Base-by-base conservation (phyloP, 2,888 invertebrate species). In the Crossocerus cetratus region DNA sequence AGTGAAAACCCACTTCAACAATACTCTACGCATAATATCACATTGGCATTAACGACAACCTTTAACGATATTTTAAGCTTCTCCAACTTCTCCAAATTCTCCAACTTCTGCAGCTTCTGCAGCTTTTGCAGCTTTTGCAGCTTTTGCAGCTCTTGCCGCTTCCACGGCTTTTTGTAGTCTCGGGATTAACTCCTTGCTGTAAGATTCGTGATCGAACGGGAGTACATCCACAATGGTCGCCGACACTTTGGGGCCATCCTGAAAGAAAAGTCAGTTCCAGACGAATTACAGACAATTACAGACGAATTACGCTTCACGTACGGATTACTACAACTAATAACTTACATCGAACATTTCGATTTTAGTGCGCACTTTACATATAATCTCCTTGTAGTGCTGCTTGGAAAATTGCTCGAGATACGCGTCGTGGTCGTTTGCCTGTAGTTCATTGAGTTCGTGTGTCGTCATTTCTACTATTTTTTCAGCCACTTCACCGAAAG, bases 341-440 rank as follows among this genome's bases (percentile, higher is more conserved):
- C 94, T 93, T 91, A 97, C 98, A 89, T 97, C 98, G 89, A 95
- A 99, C 11, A 93, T 95, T 91, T 99, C 99, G 91, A 96, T 93
- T 91, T 97, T 98, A 43, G 96, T 94, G 69, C 98, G 92, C 82
- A 98, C 92, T 89, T 95, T 96, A 88, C 98, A 96, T 42, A 96
- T 92, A 86, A 93, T 97, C 0, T 94, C 93, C 86, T 93, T 94
- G 94, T 93, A 32, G 96, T n/a, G n/a, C n/a, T n/a, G 93, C 4
- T 94, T 93, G 22, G 94, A 93, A 83, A 98, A 95, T 67, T 95
- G 92, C 53, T 93, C 92, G 61, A 93, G 91, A 87, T 94, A 96
- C 3, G 91, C 93, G 0, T 93, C 92, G 70, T 93, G 92, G 90
- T 96, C 93, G 78, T 92, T 91, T 23, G 94, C 94, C 64, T 94